Evolutionary conservation across 2,888 invertebrate genomes (phyloP).

Genomic region (Tipula helvola): DNA sequence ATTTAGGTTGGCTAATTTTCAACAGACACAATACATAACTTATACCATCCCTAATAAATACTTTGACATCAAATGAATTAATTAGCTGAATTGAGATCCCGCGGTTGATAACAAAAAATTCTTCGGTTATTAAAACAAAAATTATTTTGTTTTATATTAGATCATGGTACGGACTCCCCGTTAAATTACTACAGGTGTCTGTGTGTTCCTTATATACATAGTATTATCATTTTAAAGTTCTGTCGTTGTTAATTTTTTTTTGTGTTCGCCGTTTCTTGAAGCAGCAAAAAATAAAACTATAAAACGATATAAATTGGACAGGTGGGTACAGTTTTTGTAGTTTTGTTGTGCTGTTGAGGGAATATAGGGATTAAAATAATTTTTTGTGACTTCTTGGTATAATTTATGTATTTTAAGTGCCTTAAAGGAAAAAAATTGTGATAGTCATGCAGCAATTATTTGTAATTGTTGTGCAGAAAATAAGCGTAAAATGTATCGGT

Average conservation of each 20-base stretch:
- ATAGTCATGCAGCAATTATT: background rate
- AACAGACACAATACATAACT: background rate
- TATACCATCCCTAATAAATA: background rate
- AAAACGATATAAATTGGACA: background rate
- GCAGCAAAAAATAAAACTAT: background rate
- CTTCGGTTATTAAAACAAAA: background rate
- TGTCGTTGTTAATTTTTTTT: background rate
- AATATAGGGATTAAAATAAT: background rate
- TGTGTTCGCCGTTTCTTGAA: background rate
- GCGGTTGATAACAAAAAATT: background rate
- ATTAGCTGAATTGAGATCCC: background rate
- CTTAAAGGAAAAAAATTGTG: background rate
- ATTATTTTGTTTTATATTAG: background rate
- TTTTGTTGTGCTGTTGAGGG: background rate
- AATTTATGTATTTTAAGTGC: background rate
- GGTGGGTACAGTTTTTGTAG: background rate
- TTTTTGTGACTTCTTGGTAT: background rate
- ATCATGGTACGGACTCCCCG: background rate
- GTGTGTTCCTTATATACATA: background rate
- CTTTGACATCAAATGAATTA: background rate
- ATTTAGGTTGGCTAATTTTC: background rate
- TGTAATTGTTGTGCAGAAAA: constrained; percentile 4
- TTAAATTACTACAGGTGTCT: background rate
- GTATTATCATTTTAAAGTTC: background rate
- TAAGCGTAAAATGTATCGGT: background rate